Conservation (phyloP, 1,140 invertebrate genomes). For the Plodia interpunctella region DNA sequence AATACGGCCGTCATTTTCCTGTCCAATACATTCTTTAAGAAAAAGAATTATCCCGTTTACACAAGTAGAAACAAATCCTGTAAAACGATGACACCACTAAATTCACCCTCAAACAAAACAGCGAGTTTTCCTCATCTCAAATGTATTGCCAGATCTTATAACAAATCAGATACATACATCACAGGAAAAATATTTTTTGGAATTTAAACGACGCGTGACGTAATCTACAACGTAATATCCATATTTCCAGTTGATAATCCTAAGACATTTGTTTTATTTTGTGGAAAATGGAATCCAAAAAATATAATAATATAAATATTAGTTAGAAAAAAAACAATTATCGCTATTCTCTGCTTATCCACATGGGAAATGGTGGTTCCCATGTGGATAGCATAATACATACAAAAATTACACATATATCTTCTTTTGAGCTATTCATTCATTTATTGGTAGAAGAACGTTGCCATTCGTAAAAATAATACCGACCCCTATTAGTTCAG, state of each 20-base stretch:
- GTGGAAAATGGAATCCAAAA: too few relatives aligned
- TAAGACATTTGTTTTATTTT: not conserved
- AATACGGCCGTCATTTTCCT: not conserved
- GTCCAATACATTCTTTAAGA: not conserved
- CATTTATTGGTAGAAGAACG: too few relatives aligned
- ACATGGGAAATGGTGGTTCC: too few relatives aligned
- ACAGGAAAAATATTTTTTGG: not conserved
- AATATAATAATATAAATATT: too few relatives aligned
- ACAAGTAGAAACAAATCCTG: constrained; percentile 10
- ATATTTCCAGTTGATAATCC: too few relatives aligned
- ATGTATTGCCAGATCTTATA: not conserved
- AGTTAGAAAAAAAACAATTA: too few relatives aligned
- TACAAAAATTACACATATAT: too few relatives aligned
- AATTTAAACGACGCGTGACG: not conserved
- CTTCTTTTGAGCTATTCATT: too few relatives aligned
- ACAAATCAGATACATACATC: constrained; percentile 7
- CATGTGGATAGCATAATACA: too few relatives aligned
- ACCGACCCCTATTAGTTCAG: not conserved
- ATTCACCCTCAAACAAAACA: constrained; percentile 27
- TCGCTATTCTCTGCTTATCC: too few relatives aligned
- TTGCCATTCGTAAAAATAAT: too few relatives aligned
- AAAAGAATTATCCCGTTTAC: not conserved
- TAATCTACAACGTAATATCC: not conserved
- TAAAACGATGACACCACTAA: constrained; percentile 40
- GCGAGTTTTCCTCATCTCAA: not conserved